Evolutionary conservation across 2,888 invertebrate genomes (phyloP).

Genomic region (Platycheirus albimanus): DNA sequence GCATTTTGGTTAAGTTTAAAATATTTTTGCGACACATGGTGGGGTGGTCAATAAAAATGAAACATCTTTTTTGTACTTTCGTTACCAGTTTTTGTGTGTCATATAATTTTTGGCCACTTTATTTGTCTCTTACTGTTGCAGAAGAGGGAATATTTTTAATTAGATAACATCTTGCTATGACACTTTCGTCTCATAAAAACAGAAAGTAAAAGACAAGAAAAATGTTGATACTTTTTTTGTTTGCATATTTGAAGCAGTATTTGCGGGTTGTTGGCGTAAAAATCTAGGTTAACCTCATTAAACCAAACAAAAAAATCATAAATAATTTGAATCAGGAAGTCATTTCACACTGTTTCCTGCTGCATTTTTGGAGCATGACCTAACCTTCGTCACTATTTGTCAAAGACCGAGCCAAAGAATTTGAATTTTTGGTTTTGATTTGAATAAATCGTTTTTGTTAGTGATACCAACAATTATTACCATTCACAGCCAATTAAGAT

Average conservation of each 20-base stretch:
- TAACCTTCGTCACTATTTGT: neutral
- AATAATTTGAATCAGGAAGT: neutral
- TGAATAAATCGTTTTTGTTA: no score
- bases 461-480: neutral
- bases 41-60: no score
- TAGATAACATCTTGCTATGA: neutral
- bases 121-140: no score
- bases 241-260: conserved; percentile 1
- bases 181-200: neutral
- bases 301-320: neutral
- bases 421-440: no score
- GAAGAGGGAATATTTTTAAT: neutral
- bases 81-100: conserved; percentile 12
- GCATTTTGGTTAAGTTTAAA: conserved; percentile 35
- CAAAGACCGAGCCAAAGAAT: neutral
- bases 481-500: conserved; percentile 3
- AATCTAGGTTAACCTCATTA: neutral
- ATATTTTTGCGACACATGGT: no score
- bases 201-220: neutral
- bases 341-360: neutral
- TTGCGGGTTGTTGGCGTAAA: neutral
- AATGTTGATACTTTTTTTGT: no score
- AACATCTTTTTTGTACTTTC: no score
- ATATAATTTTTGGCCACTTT: no score
- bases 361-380: neutral